Evolutionary conservation across 2,888 invertebrate species (phyloP).

Genomic region (Euplexia lucipara): DNA sequence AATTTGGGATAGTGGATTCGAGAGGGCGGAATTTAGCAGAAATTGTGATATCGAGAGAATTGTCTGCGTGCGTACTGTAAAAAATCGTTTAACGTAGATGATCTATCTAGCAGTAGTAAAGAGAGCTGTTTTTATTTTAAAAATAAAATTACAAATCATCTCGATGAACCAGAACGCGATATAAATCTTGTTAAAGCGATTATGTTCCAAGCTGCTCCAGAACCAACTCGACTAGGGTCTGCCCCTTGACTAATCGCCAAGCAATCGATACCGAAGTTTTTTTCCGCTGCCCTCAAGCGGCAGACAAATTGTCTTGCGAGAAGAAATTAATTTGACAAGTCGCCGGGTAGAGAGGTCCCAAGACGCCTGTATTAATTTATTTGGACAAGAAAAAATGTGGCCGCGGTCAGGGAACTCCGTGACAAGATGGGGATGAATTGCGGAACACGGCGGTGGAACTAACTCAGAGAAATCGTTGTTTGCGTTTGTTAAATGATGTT

Average conservation of each 20-base stretch:
- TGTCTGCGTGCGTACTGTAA: neutral
- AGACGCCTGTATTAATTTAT: constrained; percentile 89
- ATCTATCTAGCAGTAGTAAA: neutral
- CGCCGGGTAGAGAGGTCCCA: constrained; percentile 79
- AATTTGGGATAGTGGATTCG: constrained; percentile 29
- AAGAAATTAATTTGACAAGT: constrained; percentile 91
- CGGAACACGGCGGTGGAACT: constrained; percentile 59
- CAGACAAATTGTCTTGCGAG: constrained; percentile 90
- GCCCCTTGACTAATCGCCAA: constrained; percentile 80
- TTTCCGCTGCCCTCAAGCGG: constrained; percentile 82
- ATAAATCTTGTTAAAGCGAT: constrained; percentile 62
- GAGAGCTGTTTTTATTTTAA: neutral
- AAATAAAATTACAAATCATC: constrained; percentile 19
- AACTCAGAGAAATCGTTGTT: constrained; percentile 62
- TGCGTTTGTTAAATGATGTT: constrained; percentile 47
- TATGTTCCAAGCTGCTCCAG: constrained; percentile 54
- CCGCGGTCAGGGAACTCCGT: constrained; percentile 68
- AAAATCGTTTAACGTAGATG: constrained; percentile 7
- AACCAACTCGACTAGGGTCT: constrained; percentile 62
- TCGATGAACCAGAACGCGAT: constrained; percentile 27
- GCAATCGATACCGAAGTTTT: constrained; percentile 86
- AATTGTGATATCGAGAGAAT: constrained; percentile 6
- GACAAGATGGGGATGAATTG: constrained; percentile 68
- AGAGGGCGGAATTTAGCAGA: constrained; percentile 15
- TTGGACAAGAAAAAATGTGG: constrained; percentile 89